These are phyloP conservation scores for Drosophila kepulauana DNA, from an alignment of 1,140 invertebrate species.

Conservation along the genomic window DNA sequence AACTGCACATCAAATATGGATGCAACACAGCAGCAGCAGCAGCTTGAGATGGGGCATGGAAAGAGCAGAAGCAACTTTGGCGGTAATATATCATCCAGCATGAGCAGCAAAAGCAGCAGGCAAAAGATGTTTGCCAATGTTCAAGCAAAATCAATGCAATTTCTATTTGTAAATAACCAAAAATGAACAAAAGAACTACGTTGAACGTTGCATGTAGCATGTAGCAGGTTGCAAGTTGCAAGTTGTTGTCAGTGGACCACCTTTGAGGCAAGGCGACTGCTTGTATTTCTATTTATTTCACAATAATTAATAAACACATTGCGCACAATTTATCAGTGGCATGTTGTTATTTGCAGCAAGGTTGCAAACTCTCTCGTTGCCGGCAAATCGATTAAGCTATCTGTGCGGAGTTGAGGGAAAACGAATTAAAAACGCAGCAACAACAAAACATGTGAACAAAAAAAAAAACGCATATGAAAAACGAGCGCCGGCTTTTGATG, in stretches of 20 bases:
- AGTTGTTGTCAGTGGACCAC: conserved; percentile 60
- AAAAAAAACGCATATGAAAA: conserved; percentile 56
- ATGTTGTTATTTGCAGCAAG: conserved; percentile 40
- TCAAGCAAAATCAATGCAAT: conserved; percentile 73
- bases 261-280: conserved; percentile 47
- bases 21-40: conserved; percentile 22
- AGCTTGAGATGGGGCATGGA: not conserved
- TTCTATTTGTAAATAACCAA: conserved; percentile 84
- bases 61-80: conserved; percentile 41
- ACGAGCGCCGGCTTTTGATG: conserved; percentile 76
- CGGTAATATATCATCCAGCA: conserved; percentile 75
- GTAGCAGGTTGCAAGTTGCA: conserved; percentile 20
- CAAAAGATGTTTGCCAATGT: conserved; percentile 18
- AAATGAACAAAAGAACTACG: conserved; percentile 42
- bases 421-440: conserved; percentile 70
- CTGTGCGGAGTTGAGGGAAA: conserved; percentile 62
- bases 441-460: conserved; percentile 48
- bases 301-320: conserved; percentile 83
- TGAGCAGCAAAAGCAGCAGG: conserved; percentile 43
- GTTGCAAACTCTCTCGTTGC: conserved; percentile 27
- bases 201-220: conserved; percentile 13
- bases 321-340: conserved; percentile 76
- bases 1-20: conserved; percentile 79
- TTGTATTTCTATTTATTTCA: conserved; percentile 68
- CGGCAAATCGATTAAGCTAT: conserved; percentile 82